A percentile compares a stretch with the other conserved stretches of the same genome.
Evolutionary conservation across 2,113 vertebrate species (phyloP).

Genomic region (Entelurus aequoreus): DNA sequence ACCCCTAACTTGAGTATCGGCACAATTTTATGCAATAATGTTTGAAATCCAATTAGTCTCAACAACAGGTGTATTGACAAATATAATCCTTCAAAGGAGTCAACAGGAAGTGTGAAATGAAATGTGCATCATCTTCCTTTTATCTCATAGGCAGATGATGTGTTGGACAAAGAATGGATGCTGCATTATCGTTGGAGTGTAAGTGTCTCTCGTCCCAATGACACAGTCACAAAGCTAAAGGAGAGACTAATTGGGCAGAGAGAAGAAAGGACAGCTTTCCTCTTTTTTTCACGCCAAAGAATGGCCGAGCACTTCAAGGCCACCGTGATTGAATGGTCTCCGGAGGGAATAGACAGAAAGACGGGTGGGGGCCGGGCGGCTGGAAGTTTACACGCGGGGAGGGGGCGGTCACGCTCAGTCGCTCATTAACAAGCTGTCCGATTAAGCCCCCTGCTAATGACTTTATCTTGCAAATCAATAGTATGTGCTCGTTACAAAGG

Average conservation of each 20-base stretch:
- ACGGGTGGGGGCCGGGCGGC: conserved; percentile 4
- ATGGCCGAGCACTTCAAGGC: conserved; percentile 57
- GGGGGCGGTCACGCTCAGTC: conserved; percentile 50
- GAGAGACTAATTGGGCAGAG: conserved; percentile 65
- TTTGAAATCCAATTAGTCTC: too few relatives aligned
- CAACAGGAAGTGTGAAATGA: background rate
- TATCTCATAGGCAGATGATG: conserved; percentile 6
- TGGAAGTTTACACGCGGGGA: conserved; percentile 46
- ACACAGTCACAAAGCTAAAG: conserved; percentile 43
- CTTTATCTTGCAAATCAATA: conserved; percentile 68
- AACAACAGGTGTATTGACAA: too few relatives aligned
- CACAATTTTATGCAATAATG: too few relatives aligned
- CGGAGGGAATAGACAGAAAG: conserved; percentile 37
- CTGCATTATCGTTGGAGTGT: conserved; percentile 16
- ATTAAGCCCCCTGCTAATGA: conserved; percentile 70
- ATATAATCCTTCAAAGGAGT: background rate
- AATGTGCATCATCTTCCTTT: background rate
- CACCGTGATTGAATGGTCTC: conserved; percentile 62
- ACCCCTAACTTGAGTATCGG: too few relatives aligned
- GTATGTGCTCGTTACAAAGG: conserved; percentile 61
- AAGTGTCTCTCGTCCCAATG: conserved; percentile 28
- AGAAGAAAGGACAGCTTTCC: conserved; percentile 59
- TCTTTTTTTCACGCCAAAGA: conserved; percentile 60
- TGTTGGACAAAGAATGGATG: conserved; percentile 11
- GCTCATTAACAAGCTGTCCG: conserved; percentile 68